Conservation (phyloP, 1,140 invertebrate genomes). For the Hylaeus volcanicus region DNA sequence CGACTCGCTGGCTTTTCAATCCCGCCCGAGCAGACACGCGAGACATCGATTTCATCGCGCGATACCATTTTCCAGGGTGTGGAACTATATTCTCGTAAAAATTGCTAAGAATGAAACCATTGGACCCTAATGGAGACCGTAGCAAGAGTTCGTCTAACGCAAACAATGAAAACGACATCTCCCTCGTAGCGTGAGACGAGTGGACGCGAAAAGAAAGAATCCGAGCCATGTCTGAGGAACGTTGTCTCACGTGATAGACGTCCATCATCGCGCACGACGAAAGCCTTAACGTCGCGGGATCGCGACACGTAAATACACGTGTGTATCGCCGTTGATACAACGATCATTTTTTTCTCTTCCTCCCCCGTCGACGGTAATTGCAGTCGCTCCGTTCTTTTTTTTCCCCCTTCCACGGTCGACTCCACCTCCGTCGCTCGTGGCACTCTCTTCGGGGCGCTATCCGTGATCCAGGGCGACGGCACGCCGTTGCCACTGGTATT, state of each 20-base stretch:
- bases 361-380: conserved; percentile 54
- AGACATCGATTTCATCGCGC: neutral
- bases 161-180: too few species aligned
- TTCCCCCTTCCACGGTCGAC: conserved; percentile 11
- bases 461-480: conserved; percentile 60
- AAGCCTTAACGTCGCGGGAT: conserved; percentile 55
- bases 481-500: conserved; percentile 64
- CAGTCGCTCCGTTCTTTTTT: conserved; percentile 41
- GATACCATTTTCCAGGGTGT: too few species aligned
- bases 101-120: too few species aligned
- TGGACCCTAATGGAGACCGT: too few species aligned
- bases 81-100: too few species aligned
- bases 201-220: conserved; percentile 21
- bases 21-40: conserved; percentile 10
- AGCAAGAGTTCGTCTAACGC: too few species aligned
- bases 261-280: conserved; percentile 65
- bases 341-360: conserved; percentile 49
- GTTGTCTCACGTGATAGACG: conserved; percentile 69
- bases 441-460: conserved; percentile 11
- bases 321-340: conserved; percentile 60
- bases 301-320: conserved; percentile 60
- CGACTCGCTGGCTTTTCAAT: neutral
- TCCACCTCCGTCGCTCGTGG: neutral
- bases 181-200: neutral
- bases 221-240: conserved; percentile 41